A percentile compares a stretch with the other conserved stretches of the same genome.
Evolutionary conservation across 2,113 vertebrate species (phyloP).

Genomic region (Prunella fulvescens): DNA sequence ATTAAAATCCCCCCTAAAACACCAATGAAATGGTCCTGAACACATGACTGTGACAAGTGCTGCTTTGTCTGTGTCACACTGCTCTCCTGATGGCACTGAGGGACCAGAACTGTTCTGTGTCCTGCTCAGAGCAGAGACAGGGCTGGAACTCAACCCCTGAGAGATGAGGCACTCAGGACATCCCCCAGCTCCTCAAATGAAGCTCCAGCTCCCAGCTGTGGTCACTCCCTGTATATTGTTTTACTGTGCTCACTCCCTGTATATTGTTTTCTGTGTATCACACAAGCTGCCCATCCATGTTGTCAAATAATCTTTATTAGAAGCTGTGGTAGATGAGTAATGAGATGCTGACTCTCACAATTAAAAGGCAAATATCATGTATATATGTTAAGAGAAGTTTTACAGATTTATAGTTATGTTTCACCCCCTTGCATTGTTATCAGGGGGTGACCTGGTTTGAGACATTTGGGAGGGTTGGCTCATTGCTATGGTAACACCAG

Average conservation of each 20-base stretch:
- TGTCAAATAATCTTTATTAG: background rate
- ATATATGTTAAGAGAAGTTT: background rate
- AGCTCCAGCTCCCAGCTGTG: accelerated
- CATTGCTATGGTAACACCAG: background rate
- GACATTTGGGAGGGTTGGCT: background rate
- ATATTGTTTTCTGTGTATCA: background rate
- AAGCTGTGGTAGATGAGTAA: background rate
- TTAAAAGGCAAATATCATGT: background rate
- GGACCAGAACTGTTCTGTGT: background rate
- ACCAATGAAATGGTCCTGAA: background rate
- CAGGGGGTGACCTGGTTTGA: background rate
- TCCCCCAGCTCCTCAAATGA: accelerated
- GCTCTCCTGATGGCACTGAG: background rate
- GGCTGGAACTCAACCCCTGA: background rate
- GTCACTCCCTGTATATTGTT: accelerated
- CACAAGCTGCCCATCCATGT: background rate
- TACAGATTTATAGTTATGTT: background rate
- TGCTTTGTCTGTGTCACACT: background rate
- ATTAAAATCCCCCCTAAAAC: background rate
- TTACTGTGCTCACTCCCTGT: accelerated
- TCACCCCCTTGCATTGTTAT: background rate
- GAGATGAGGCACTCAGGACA: background rate
- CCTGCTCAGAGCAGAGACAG: background rate
- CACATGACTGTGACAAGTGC: background rate
- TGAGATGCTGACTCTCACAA: background rate